phyloP scores from a whole-genome alignment of 2,888 invertebrate species.

The Antheraea yamamai region DNA sequence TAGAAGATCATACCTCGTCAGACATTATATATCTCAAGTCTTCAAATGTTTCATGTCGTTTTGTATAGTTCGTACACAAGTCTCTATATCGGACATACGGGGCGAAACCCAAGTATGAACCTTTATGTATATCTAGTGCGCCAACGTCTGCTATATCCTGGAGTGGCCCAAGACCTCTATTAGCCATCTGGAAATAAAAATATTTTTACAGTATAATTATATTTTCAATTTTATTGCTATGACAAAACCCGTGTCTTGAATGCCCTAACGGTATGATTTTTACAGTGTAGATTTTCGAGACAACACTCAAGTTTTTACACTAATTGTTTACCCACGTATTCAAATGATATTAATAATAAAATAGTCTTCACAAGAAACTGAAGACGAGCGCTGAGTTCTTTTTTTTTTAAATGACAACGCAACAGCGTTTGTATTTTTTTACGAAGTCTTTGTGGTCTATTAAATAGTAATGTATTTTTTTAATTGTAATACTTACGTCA shows the following conservation, averaged over 20 bases:
- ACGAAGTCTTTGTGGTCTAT: not conserved
- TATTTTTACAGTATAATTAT: too few relatives aligned
- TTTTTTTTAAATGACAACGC: too few relatives aligned
- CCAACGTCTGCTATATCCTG: slow-evolving; percentile 39
- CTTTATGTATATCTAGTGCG: slow-evolving; percentile 44
- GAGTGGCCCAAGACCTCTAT: slow-evolving; percentile 35
- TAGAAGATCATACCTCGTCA: too few relatives aligned
- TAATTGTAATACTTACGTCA: slow-evolving; percentile 4
- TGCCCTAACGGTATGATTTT: too few relatives aligned
- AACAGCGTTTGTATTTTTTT: too few relatives aligned
- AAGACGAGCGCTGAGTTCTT: not conserved
- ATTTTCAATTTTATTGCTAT: too few relatives aligned
- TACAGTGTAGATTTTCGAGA: too few relatives aligned
- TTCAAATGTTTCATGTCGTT: slow-evolving; percentile 11
- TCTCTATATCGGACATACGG: slow-evolving; percentile 91
- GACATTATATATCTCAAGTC: slow-evolving; percentile 13
- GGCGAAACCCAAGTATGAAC: slow-evolving; percentile 90
- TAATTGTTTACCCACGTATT: too few relatives aligned
- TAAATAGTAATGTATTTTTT: not conserved
- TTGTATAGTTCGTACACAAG: slow-evolving; percentile 85
- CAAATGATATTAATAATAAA: too few relatives aligned
- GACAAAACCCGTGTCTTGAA: too few relatives aligned
- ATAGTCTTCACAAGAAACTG: too few relatives aligned
- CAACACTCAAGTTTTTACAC: too few relatives aligned
- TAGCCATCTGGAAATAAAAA: slow-evolving; percentile 35